Evolutionary conservation across 2,888 invertebrate genomes (phyloP), one percentile per base, ranked within the genome.

Genomic region (Leptopterna dolabrata): DNA sequence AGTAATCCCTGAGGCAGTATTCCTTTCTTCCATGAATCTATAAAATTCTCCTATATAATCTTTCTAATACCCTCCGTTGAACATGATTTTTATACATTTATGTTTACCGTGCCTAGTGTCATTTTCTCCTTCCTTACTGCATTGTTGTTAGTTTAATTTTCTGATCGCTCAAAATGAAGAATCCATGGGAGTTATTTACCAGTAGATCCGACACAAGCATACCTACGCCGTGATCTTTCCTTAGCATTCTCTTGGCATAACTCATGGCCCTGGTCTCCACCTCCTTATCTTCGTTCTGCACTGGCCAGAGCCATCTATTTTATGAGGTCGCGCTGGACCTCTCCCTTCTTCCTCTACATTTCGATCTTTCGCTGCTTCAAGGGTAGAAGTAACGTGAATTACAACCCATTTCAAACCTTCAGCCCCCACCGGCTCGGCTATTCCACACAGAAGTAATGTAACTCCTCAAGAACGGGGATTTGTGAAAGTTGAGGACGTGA

Each of bases 401-500:
- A 73, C 36, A 73, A 73, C 73, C 73, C 73, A 41, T 73, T 73
- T 73, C 73, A 73, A 73, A 41, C 73, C 73, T 73, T 73, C 41
- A 16, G 7, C 14, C 73, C n/a, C 41, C 1, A 73, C 73, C 41
- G n/a, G n/a, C n/a, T 19, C 16, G 36, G 73, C 36, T 73, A 14
- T 9, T 36, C 36, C n/a, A 36, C 36, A 73, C 73, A 36, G 36
- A 73, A 73, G 19, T 73, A 36, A 73, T 73, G 73, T 73, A 16
- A 19, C 36, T 73, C 19, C 19, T 13, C 73, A 73, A 6, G 73
- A 29, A 73, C 24, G 27, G 27, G 9, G 71, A 51, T 51, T 51
- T 51, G 16, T 71, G 70, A 7, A 19, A 19, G 27, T 73, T 73
- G 29, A 36, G 19, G 36, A 73, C 30, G 73, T 36, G n/a, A 4